Evolutionary conservation across 2,113 vertebrate species (phyloP).

Genomic region (Vireo altiloquus): DNA sequence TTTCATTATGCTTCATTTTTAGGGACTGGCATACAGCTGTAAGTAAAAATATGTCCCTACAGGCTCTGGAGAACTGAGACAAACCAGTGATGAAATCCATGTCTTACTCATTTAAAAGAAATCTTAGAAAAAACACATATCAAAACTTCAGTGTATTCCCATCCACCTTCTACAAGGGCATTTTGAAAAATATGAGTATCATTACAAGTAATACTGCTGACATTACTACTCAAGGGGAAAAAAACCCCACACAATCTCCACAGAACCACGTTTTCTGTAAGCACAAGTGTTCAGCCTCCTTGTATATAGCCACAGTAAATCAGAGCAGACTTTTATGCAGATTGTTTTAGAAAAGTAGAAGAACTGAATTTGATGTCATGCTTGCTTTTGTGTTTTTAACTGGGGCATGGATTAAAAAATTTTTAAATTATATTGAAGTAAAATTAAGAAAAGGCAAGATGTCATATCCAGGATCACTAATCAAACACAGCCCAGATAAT

Average conservation of each 20-base stretch:
- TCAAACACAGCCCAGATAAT: conserved; percentile 69
- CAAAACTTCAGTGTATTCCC: neutral
- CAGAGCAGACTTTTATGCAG: neutral
- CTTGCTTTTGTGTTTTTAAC: neutral
- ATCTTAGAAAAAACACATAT: neutral
- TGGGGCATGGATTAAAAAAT: neutral
- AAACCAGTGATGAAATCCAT: neutral
- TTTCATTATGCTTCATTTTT: neutral
- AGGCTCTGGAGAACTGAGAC: neutral
- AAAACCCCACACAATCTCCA: neutral
- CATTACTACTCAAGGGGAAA: neutral
- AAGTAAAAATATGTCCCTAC: neutral
- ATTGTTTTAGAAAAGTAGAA: neutral
- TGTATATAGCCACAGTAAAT: neutral
- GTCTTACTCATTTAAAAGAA: neutral
- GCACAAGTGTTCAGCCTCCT: neutral
- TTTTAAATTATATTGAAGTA: conserved; percentile 48
- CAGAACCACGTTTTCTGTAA: neutral
- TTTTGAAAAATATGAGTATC: neutral
- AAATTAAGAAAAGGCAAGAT: conserved; percentile 65
- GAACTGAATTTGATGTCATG: neutral
- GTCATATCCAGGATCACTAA: conserved; percentile 65
- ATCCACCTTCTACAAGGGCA: neutral
- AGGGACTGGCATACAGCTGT: neutral
- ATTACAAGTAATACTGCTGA: neutral